Conservation (phyloP, 2,888 invertebrate genomes). For the Macrostomum cliftonense region DNA sequence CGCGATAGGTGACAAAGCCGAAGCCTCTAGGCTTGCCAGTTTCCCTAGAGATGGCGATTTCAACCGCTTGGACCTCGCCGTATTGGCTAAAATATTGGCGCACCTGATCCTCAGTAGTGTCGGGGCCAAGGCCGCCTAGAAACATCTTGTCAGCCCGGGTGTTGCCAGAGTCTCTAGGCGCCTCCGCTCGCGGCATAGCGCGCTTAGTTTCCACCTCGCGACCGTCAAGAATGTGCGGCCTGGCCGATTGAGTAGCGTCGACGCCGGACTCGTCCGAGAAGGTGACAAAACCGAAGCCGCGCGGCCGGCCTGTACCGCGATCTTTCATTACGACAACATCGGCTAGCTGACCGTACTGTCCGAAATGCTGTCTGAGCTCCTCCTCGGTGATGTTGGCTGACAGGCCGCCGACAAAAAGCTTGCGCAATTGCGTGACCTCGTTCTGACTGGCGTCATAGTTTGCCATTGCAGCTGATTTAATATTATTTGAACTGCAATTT, state of each 20-base stretch:
- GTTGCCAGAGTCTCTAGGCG: constrained; percentile 46
- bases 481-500: too few species aligned
- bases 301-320: constrained; percentile 35
- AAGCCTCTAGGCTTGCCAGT: constrained; percentile 83
- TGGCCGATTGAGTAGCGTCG: constrained; percentile 65
- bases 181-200: constrained; percentile 60
- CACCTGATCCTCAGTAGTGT: constrained; percentile 70
- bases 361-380: constrained; percentile 70
- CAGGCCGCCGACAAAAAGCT: constrained; percentile 74
- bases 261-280: constrained; percentile 80
- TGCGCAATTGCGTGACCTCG: constrained; percentile 45
- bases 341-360: constrained; percentile 68
- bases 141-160: constrained; percentile 85
- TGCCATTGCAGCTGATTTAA: too few species aligned
- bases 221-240: constrained; percentile 78
- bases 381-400: constrained; percentile 77
- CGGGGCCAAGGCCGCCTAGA: constrained; percentile 77
- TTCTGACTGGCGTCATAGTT: too few species aligned
- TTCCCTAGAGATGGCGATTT: constrained; percentile 73
- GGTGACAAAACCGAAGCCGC: constrained; percentile 95
- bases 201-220: constrained; percentile 86
- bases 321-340: constrained; percentile 14
- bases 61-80: constrained; percentile 61
- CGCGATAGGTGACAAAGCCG: constrained; percentile 86
- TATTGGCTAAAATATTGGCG: constrained; percentile 42